These are phyloP conservation scores for Bufotes viridis DNA, from an alignment of 2,797 vertebrate species.

Conservation along the genomic window DNA sequence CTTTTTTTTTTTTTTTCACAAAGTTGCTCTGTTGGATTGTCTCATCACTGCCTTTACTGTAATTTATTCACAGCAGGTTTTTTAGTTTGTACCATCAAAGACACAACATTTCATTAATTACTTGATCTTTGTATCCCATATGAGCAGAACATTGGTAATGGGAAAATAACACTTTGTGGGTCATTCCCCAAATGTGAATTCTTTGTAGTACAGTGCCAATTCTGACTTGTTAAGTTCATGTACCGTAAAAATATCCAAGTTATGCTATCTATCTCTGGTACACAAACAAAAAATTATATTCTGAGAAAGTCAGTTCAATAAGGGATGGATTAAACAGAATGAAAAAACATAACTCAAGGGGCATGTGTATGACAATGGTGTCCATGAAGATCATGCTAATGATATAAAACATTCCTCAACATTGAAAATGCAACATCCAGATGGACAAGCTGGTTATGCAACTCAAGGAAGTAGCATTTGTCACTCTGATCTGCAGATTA, in stretches of 20 bases:
- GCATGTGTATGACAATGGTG: too few species aligned
- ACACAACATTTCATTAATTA: conserved; percentile 39
- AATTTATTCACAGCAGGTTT: conserved; percentile 41
- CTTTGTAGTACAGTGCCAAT: neutral
- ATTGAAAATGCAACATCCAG: too few species aligned
- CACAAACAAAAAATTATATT: neutral
- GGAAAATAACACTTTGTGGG: neutral
- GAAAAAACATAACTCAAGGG: neutral
- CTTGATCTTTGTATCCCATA: conserved; percentile 21
- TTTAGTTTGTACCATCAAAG: conserved; percentile 29
- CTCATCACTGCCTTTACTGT: conserved; percentile 37
- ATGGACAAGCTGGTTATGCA: too few species aligned
- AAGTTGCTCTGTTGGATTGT: conserved; percentile 22
- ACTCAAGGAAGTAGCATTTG: too few species aligned
- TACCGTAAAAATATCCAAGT: neutral
- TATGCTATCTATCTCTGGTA: neutral
- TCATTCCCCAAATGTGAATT: neutral
- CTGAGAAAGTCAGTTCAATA: too few species aligned
- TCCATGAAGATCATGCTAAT: too few species aligned
- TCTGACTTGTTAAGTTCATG: neutral
- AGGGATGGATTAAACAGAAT: neutral
- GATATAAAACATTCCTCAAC: too few species aligned
- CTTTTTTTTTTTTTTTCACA: neutral
- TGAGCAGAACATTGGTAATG: conserved; percentile 3
- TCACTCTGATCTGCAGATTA: too few species aligned